Base-by-base conservation (phyloP, 2,113 vertebrate species). In the Ellobius talpinus region DNA sequence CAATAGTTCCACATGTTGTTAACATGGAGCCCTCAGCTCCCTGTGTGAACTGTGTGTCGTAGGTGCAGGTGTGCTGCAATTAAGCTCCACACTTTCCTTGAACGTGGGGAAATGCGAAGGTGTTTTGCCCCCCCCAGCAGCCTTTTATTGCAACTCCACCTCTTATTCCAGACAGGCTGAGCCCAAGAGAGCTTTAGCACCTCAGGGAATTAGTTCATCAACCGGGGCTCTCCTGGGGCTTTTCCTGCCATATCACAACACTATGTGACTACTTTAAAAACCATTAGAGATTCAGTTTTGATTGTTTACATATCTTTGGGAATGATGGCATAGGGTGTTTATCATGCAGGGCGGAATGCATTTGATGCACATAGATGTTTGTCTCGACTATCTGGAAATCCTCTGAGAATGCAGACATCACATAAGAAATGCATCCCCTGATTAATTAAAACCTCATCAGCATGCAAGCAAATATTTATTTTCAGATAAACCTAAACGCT, bases 401-500 rank as follows among this genome's bases (percentile, higher is more conserved):
- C 29, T 33, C 52, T 91, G 47, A 91, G 76, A 95, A 96, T 86
- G 42, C 39, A 94, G 8, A n/a, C 39, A 29, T 73, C n/a, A 50
- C 19, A 24, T 39, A 87, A 39, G 26, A 3, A 39, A 87, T 66
- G 4, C 24, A 90, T 61, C 89, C 5, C 61, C 47, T 78, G 42
- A 52, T 78, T 91, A 79, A 96, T 81, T 94, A 82, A 93, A 91
- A 65, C 33, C 45, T 90, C 26, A 81, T 93, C 73, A 82, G 52
- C 58, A 87, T 47, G 7, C 52, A 96, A 86, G 36, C 55, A 96
- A 91, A 87, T 96, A 81, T 74, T 96, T 93, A 74, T 94, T 96
- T 97, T 97, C 45, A 90, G 89, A 55, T 50, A 77, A 95, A 85
- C 68, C 24, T 3, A 36, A 33, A 86, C 24, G n/a, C n/a, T 58